Conservation (phyloP, 2,888 invertebrate genomes). For the Troides helena region DNA sequence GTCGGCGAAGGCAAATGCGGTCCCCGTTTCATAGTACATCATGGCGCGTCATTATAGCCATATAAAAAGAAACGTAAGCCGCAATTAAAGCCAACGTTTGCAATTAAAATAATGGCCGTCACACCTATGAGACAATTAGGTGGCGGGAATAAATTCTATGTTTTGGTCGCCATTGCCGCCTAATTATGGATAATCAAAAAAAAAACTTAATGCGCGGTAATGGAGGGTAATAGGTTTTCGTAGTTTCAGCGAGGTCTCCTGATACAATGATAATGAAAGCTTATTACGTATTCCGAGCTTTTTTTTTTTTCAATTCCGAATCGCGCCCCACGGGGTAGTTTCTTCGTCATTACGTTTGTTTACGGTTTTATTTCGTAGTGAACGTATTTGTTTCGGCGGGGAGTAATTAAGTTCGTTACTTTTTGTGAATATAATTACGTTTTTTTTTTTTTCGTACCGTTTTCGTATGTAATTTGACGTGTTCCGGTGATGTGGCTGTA, state of each 20-base stretch:
- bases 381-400: conserved; percentile 30
- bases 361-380: conserved; percentile 31
- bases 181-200: conserved; percentile 64
- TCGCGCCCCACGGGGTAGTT: conserved; percentile 38
- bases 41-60: conserved; percentile 47
- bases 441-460: background rate
- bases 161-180: conserved; percentile 49
- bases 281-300: conserved; percentile 36
- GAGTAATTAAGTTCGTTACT: conserved; percentile 22
- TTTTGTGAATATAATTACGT: conserved; percentile 11
- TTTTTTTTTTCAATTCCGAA: conserved; percentile 34
- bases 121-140: conserved; percentile 78
- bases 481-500: background rate
- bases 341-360: conserved; percentile 38
- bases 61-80: conserved; percentile 63
- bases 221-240: conserved; percentile 46
- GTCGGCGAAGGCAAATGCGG: conserved; percentile 35
- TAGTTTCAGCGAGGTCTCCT: conserved; percentile 42
- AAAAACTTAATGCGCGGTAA: conserved; percentile 57
- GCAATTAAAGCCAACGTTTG: conserved; percentile 65
- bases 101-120: conserved; percentile 79
- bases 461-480: conserved; percentile 3
- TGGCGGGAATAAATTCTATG: conserved; percentile 69
- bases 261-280: conserved; percentile 46
- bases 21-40: conserved; percentile 42